phyloP scores from a whole-genome alignment of 2,888 invertebrate species.

The Selenia dentaria region DNA sequence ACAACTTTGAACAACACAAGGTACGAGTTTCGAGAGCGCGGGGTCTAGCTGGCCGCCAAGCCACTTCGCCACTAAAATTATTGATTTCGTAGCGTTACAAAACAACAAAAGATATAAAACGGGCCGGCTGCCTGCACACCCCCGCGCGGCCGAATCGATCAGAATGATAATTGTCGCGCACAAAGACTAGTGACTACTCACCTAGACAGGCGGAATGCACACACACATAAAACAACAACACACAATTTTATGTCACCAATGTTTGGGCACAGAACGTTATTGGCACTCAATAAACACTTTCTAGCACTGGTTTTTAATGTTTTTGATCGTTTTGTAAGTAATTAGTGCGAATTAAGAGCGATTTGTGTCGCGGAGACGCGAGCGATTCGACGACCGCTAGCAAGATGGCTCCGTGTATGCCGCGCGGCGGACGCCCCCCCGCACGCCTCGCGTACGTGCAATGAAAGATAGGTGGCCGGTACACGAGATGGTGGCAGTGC shows the following conservation, averaged over 20 bases:
- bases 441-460: constrained; percentile 81
- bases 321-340: constrained; percentile 65
- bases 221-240: constrained; percentile 74
- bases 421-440: constrained; percentile 68
- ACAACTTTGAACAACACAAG: constrained; percentile 16
- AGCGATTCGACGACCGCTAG: constrained; percentile 77
- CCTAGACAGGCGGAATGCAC: constrained; percentile 77
- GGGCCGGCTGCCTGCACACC: constrained; percentile 73
- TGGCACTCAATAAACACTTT: constrained; percentile 49
- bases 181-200: constrained; percentile 80
- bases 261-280: constrained; percentile 42
- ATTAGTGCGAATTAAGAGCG: constrained; percentile 79
- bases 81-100: constrained; percentile 79
- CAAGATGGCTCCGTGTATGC: constrained; percentile 81
- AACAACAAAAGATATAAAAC: constrained; percentile 84
- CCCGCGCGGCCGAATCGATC: constrained; percentile 81
- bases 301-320: constrained; percentile 52
- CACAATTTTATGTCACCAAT: constrained; percentile 64
- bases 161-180: constrained; percentile 84
- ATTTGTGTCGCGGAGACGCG: constrained; percentile 77
- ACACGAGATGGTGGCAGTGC: constrained; percentile 56
- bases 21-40: constrained; percentile 15
- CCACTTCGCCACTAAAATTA: constrained; percentile 76
- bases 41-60: constrained; percentile 39
- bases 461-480: constrained; percentile 82